These are phyloP conservation scores for Penaeus vannamei DNA, from an alignment of 1,140 invertebrate genomes.

Conservation along the genomic window DNA sequence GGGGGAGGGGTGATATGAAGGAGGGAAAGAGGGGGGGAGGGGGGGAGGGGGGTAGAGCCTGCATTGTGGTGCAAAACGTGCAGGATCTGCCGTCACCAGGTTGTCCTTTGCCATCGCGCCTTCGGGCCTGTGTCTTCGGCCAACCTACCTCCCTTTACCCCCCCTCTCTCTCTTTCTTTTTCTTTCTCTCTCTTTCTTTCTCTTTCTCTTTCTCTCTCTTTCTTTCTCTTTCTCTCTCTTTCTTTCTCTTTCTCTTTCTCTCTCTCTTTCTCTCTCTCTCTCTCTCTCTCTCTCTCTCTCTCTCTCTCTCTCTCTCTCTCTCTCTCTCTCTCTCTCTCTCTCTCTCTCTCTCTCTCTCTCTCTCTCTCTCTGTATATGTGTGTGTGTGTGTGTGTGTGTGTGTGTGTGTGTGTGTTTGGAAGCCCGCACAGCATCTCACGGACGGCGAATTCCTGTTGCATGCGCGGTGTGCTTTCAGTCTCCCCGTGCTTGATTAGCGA, in stretches of 20 bases:
- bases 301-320: background rate
- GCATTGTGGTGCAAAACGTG: conserved; percentile 1
- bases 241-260: background rate
- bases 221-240: background rate
- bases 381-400: background rate
- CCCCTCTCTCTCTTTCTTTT: conserved; percentile 26
- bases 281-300: background rate
- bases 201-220: conserved; percentile 23
- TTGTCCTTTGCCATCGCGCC: background rate
- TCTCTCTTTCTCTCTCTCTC: no score
- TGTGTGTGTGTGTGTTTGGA: background rate
- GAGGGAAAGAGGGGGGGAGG: background rate
- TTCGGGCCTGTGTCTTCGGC: background rate
- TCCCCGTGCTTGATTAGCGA: background rate
- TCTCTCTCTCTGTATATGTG: no score
- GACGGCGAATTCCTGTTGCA: no score
- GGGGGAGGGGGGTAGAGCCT: background rate
- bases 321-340: background rate
- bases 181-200: conserved; percentile 21
- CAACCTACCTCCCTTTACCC: background rate
- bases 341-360: conserved; percentile 16
- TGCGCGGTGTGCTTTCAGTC: background rate
- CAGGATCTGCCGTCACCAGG: no score
- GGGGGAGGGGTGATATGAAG: background rate
- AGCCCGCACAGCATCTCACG: no score